Conservation (phyloP, 2,113 vertebrate genomes). For the Mesoclemmys tuberculata region DNA sequence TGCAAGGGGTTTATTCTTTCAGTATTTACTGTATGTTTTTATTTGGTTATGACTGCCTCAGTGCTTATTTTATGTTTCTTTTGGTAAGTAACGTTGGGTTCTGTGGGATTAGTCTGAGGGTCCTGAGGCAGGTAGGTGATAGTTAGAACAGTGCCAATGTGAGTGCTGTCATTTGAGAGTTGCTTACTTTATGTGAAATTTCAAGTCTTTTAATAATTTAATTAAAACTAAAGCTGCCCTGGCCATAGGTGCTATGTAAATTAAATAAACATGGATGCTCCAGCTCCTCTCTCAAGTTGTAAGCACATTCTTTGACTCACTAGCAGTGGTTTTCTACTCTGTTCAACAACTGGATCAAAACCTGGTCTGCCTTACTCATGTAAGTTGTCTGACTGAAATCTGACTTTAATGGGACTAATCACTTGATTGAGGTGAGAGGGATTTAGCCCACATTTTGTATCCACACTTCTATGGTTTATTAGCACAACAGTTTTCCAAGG, state of each 20-base stretch:
- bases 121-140: background rate
- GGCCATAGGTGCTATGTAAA: background rate
- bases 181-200: background rate
- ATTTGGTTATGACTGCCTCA: background rate
- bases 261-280: accelerated
- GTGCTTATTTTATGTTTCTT: background rate
- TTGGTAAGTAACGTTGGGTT: background rate
- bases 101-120: accelerated
- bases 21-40: background rate
- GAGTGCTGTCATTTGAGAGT: background rate
- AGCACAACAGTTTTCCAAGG: background rate
- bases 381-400: background rate
- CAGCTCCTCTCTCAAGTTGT: background rate
- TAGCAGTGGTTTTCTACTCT: background rate
- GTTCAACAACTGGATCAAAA: background rate
- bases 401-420: background rate
- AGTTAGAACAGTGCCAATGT: background rate
- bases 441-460: background rate
- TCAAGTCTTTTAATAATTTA: background rate
- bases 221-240: background rate
- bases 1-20: background rate
- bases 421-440: background rate
- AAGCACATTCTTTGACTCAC: background rate
- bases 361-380: background rate
- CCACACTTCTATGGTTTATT: background rate